Base-by-base conservation (phyloP, 2,113 vertebrate species). In the Cyphomyrus plagiostoma region DNA sequence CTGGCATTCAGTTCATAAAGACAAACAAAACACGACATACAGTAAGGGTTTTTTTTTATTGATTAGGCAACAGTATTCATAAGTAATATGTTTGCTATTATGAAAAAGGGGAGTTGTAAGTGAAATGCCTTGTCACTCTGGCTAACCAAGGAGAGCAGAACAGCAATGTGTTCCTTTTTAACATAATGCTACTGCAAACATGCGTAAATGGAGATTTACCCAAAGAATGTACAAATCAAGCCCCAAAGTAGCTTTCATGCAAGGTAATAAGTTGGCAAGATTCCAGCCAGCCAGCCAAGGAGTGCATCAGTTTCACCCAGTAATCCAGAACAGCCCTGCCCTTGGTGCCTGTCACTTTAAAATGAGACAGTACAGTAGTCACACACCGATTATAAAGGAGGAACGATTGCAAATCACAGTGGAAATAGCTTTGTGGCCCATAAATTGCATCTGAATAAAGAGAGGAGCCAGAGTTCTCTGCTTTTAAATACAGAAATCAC, bases 11-110 rank as follows among this genome's bases (percentile, higher is more conserved):
- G n/a, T 3, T 26, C 1, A 77, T 42, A 39, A 77, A 42, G 13
- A 42, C 74, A 39, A 35, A 35, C 3, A 77, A 42, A 42, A 77
- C 30, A 77, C 4, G 1, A 19, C 74, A 77, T 39, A 42, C 74
- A 77, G 35, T 77, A 89, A 85, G 80, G 77, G 9, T 35, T 39
- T 77, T 77, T 89, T 52, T 89, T 89, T 89, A 89, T 85, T 89
- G 89, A 89, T 89, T 89, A 89, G 89, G 89, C 77, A 84, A 89
- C 77, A 85, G 77, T 89, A 85, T 84, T 89, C 39, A 83, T 83
- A 66, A 66, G 58, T 70, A 83, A 83, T 89, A 82, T 82, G 88
- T 30, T 56, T 50, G 10, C 56, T 30, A 89, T 45, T 89, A 17
- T 39, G 13, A 50, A 46, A 48, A 58, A 30, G n/a, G 2, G 52